Base-by-base conservation (phyloP, 2,113 vertebrate species). In the Cettia cetti region DNA sequence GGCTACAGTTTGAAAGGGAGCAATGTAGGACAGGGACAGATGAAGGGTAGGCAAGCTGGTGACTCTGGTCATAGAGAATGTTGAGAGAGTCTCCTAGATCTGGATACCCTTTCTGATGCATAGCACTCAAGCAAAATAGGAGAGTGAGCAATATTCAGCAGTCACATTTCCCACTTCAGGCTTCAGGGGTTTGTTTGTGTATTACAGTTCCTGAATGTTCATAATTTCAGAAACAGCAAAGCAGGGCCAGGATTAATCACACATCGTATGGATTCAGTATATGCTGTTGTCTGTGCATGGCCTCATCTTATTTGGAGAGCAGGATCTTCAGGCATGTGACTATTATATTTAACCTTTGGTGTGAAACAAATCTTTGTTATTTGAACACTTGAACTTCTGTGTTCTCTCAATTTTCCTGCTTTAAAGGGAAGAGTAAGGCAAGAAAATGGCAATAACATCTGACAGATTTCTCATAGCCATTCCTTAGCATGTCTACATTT, bases 261-360 rank as follows among this genome's bases (percentile, higher is more conserved):
- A 0, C 35, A 27, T 0, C 0, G 1, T 35, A 35, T 86, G 9
- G 61, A 54, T 39, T 61, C 57, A 4, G 15, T 52, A 10, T n/a
- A 23, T 50, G 23, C 35, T 50, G 21, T 44, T 92, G 22, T 47
- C 47, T 0, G 0, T 37, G 19, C 3, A 1, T 27, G 33, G 35
- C 0, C 1, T 66, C 68, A 20, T 40, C 40, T 85, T 50, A 18
- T 42, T 74, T 72, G 56, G 39, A 63, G 47, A 65, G 24, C 15
- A 47, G 40, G n/a, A 50, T 71, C 33, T 80, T 89, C 71, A 59
- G 33, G 20, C 50, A 27, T 26, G 9, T 60, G 49, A 27, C 12
- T 74, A 0, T 54, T 83, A 5, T 26, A 30, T 50, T 95, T 80
- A 66, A 45, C 15, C 22, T 78, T 63, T 37, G 33, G 7, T 52